Evolutionary conservation across 2,888 invertebrate genomes (phyloP).

Genomic region (Cactoblastis cactorum): DNA sequence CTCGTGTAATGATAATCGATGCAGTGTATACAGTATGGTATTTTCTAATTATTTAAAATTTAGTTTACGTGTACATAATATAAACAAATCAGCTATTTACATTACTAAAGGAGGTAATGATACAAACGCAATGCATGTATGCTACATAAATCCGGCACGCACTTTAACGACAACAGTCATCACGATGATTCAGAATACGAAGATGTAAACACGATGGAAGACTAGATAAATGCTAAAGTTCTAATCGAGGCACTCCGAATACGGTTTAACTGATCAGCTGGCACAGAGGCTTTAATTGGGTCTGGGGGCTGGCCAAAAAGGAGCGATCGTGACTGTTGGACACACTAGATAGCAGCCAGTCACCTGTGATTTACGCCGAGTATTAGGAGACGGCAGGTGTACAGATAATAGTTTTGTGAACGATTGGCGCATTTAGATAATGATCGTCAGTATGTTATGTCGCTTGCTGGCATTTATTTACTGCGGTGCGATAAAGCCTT

Average conservation of each 20-base stretch:
- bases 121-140: not conserved
- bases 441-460: conserved; percentile 39
- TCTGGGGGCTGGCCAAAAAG: conserved; percentile 24
- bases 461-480: conserved; percentile 25
- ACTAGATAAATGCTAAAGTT: conserved; percentile 16
- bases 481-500: conserved; percentile 23
- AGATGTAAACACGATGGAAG: conserved; percentile 14
- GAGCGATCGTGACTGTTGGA: conserved; percentile 25
- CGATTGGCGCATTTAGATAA: conserved; percentile 58
- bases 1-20: too few relatives aligned
- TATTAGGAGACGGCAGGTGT: conserved; percentile 56
- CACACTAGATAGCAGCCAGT: conserved; percentile 7
- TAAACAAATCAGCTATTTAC: not conserved
- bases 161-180: not conserved
- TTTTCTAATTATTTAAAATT: not conserved
- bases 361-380: conserved; percentile 29
- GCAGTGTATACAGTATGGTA: not conserved
- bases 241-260: conserved; percentile 25
- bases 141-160: not conserved
- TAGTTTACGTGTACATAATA: not conserved
- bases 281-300: conserved; percentile 30
- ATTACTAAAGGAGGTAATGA: not conserved
- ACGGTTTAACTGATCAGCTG: conserved; percentile 20
- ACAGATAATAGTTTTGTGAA: conserved; percentile 49
- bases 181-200: conserved; percentile 21